Percentiles rank a stretch among this genome's conserved stretches.
Evolutionary conservation across 92 coral and sea anemone genomes (phyloP).

Genomic region (Palythoa caribaeorum): DNA sequence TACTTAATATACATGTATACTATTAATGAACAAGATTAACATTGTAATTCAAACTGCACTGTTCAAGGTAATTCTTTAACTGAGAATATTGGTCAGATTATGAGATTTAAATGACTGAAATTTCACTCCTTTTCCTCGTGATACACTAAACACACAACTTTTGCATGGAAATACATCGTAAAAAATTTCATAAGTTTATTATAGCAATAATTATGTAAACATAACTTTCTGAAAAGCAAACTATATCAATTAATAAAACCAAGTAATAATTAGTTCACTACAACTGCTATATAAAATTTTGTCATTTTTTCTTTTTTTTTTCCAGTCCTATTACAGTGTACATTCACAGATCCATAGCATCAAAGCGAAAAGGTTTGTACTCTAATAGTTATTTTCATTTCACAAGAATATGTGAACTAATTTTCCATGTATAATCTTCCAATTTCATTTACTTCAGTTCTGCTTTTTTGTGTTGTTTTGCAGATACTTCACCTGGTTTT

Average conservation of each 20-base stretch:
- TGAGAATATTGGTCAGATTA: conserved; percentile 47
- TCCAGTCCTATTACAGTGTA: conserved; percentile 31
- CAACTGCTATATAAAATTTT: conserved; percentile 46
- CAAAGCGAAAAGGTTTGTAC: conserved; percentile 55
- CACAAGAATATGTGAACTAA: conserved; percentile 42
- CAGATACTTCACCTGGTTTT: conserved; percentile 46
- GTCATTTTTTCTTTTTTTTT: conserved; percentile 30
- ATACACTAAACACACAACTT: conserved; percentile 43
- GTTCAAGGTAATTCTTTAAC: conserved; percentile 53
- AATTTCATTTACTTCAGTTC: conserved; percentile 45
- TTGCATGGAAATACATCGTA: conserved; percentile 47
- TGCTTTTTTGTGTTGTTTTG: conserved; percentile 24
- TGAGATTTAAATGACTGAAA: conserved; percentile 44
- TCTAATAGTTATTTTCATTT: conserved; percentile 49
- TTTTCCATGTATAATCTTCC: conserved; percentile 44
- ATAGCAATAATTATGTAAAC: conserved; percentile 47
- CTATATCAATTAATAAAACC: conserved; percentile 49
- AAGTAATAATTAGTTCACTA: conserved; percentile 40
- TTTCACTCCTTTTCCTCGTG: conserved; percentile 45
- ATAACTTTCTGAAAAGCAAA: conserved; percentile 43
- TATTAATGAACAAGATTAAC: conserved; percentile 32
- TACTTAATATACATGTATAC: conserved; percentile 39
- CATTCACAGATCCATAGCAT: conserved; percentile 52
- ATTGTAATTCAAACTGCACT: conserved; percentile 21
- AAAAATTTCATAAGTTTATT: conserved; percentile 34